Conservation (phyloP, 2,797 vertebrate species). For the Nannoperca obscura region DNA sequence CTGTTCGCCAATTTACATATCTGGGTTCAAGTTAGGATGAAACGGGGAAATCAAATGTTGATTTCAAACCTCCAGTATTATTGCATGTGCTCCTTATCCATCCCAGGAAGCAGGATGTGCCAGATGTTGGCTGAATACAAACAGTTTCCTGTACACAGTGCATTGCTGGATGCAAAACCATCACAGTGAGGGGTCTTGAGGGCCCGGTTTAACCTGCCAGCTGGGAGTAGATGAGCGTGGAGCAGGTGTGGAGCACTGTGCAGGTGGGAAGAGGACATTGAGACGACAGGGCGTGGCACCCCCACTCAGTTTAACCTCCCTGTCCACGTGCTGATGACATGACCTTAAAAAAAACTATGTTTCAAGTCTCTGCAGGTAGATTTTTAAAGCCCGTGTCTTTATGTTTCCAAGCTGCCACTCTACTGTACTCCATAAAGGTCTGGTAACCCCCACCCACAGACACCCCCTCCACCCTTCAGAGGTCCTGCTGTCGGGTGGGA, state of each 20-base stretch:
- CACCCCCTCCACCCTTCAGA: conserved; percentile 42
- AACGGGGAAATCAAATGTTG: background rate
- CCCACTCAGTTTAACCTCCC: too few species aligned
- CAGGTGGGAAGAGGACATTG: conserved; percentile 34
- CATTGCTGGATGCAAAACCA: conserved; percentile 5
- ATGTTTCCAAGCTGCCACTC: background rate
- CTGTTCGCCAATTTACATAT: conserved; percentile 28
- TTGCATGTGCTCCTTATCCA: background rate
- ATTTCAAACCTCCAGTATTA: background rate
- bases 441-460: conserved; percentile 1
- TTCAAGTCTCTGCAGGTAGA: too few species aligned
- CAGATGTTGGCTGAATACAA: background rate
- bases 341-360: background rate
- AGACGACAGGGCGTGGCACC: too few species aligned
- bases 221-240: conserved; percentile 20
- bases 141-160: background rate
- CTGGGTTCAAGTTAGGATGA: conserved; percentile 38
- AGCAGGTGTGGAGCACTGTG: conserved; percentile 36
- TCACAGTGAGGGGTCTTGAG: conserved; percentile 1
- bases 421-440: background rate
- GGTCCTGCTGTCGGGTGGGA: conserved; percentile 66
- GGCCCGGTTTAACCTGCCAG: conserved; percentile 28
- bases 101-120: background rate
- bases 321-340: background rate
- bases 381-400: too few species aligned